Evolutionary conservation across 1,140 invertebrate species (phyloP).

Genomic region (Choristoneura fumiferana): DNA sequence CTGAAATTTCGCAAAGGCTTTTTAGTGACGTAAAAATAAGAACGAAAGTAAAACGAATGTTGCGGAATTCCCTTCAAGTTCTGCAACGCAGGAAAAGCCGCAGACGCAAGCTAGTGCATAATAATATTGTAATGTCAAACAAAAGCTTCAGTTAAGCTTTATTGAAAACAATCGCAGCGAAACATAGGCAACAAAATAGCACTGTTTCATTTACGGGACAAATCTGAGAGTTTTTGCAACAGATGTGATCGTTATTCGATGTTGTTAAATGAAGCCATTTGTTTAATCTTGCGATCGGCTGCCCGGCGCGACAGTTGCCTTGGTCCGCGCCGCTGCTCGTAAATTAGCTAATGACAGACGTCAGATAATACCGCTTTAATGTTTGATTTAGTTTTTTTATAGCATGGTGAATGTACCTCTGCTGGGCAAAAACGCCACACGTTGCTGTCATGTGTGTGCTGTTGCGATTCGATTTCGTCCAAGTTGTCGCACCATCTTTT

Average conservation of each 20-base stretch:
- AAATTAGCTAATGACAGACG: slow-evolving; percentile 5
- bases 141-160: neutral
- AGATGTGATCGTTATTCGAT: slow-evolving; percentile 18
- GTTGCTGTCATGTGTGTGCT: too few species aligned
- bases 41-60: too few species aligned
- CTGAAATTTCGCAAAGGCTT: too few species aligned
- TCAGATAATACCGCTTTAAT: neutral
- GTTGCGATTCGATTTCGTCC: too few species aligned
- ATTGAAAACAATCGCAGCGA: slow-evolving; percentile 11
- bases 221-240: slow-evolving; percentile 14
- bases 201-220: slow-evolving; percentile 1
- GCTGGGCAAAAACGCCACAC: too few species aligned
- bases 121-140: too few species aligned
- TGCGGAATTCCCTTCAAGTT: too few species aligned
- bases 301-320: slow-evolving; percentile 20
- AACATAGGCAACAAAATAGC: neutral
- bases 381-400: neutral
- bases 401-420: too few species aligned
- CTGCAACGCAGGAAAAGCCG: too few species aligned
- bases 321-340: slow-evolving; percentile 5
- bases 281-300: slow-evolving; percentile 22
- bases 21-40: too few species aligned
- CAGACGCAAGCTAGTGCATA: too few species aligned
- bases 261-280: slow-evolving; percentile 15
- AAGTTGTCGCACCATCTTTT: too few species aligned